Evolutionary conservation across 2,888 invertebrate genomes (phyloP).

Genomic region (Chymomyza caudatula): DNA sequence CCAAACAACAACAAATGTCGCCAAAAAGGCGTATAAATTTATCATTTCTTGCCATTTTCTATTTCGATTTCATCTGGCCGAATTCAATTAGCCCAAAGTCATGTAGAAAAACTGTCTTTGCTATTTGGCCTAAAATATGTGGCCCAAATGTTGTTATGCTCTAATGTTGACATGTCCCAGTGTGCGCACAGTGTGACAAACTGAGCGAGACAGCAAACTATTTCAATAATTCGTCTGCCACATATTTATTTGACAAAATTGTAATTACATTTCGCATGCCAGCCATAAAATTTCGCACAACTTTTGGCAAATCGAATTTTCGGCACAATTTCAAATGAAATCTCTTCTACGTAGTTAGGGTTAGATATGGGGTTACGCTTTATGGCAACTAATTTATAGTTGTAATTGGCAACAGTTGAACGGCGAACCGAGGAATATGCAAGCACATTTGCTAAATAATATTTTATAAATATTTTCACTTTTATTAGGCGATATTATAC

Average conservation of each 20-base stretch:
- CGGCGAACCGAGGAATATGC: not conserved
- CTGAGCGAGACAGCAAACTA: not conserved
- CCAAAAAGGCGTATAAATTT: slow-evolving; percentile 20
- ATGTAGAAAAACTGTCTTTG: not conserved
- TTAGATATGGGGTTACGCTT: slow-evolving; percentile 34
- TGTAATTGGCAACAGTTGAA: slow-evolving; percentile 51
- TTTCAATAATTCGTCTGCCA: slow-evolving; percentile 30
- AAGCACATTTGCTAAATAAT: slow-evolving; percentile 36
- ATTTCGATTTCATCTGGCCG: not conserved
- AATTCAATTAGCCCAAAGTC: not conserved
- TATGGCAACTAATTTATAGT: slow-evolving; percentile 65
- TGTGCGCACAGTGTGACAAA: slow-evolving; percentile 37
- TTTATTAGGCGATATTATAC: slow-evolving; percentile 2
- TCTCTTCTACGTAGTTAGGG: not conserved
- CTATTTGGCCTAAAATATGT: not conserved
- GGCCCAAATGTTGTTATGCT: not conserved
- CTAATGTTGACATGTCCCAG: slow-evolving; percentile 11
- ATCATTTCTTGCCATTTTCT: slow-evolving; percentile 34
- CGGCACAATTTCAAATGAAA: not conserved
- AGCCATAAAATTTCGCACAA: slow-evolving; percentile 48
- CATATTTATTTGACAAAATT: slow-evolving; percentile 36
- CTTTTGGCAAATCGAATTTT: slow-evolving; percentile 6
- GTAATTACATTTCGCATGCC: slow-evolving; percentile 36
- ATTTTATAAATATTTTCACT: slow-evolving; percentile 41
- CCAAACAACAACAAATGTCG: slow-evolving; percentile 49